phyloP scores from a whole-genome alignment of 2,888 invertebrate species.

The Hypercompe scribonia region DNA sequence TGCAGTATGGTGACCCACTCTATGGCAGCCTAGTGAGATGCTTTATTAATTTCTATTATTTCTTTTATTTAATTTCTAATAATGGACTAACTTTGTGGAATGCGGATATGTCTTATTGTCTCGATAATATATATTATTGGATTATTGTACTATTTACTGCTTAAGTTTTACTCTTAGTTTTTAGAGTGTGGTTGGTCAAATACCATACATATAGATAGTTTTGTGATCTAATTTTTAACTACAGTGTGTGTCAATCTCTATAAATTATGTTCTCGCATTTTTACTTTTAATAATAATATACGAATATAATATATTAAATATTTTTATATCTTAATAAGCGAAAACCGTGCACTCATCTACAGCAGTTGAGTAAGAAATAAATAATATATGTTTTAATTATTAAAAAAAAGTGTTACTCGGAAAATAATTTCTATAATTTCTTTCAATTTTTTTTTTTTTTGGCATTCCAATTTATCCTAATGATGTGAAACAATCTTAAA shows the following conservation, averaged over 20 bases:
- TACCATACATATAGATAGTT: slow-evolving; percentile 7
- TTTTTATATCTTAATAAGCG: slow-evolving; percentile 49
- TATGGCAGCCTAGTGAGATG: too few species aligned
- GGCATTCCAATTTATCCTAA: slow-evolving; percentile 42
- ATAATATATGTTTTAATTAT: slow-evolving; percentile 28
- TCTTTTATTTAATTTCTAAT: neutral
- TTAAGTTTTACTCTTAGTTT: neutral
- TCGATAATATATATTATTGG: too few species aligned
- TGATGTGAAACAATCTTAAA: slow-evolving; percentile 18
- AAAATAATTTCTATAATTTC: slow-evolving; percentile 33
- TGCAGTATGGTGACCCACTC: too few species aligned
- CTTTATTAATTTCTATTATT: too few species aligned
- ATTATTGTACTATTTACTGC: neutral
- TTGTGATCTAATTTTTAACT: slow-evolving; percentile 25
- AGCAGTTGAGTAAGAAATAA: slow-evolving; percentile 29
- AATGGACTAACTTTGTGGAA: neutral
- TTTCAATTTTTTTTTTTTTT: slow-evolving; percentile 18
- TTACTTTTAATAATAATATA: slow-evolving; percentile 8
- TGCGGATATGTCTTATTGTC: neutral
- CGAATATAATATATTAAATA: slow-evolving; percentile 37
- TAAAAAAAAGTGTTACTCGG: slow-evolving; percentile 51
- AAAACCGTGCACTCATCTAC: slow-evolving; percentile 65
- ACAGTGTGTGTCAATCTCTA: slow-evolving; percentile 46
- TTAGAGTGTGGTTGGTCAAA: neutral
- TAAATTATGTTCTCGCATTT: slow-evolving; percentile 26